phyloP scores from a whole-genome alignment of 2,888 invertebrate genomes.

The Acleris emargana region DNA sequence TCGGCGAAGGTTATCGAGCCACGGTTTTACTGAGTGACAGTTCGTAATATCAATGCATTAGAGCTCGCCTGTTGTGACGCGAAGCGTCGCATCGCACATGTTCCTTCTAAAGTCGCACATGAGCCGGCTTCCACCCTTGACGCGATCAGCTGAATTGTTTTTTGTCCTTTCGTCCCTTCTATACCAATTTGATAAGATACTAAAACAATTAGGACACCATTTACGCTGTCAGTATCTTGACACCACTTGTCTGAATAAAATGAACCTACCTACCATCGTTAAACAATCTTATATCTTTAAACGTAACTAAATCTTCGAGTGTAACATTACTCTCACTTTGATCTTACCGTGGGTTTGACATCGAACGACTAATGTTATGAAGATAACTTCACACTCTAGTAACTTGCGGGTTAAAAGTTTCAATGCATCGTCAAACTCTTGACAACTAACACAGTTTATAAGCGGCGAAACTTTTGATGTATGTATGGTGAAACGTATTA shows the following conservation, averaged over 20 bases:
- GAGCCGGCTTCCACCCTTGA: slow-evolving; percentile 9
- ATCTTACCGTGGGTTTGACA: slow-evolving; percentile 33
- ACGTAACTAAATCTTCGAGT: slow-evolving; percentile 26
- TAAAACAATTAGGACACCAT: slow-evolving; percentile 1
- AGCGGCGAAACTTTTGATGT: slow-evolving; percentile 32
- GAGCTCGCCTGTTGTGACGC: slow-evolving; percentile 41
- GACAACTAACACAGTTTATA: slow-evolving; percentile 31
- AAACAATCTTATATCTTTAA: slow-evolving; percentile 14
- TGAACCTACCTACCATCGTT: background rate
- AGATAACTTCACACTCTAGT: slow-evolving; percentile 35
- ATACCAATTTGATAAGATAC: background rate
- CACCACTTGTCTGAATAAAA: slow-evolving; percentile 9
- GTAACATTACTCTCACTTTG: slow-evolving; percentile 28
- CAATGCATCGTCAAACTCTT: slow-evolving; percentile 34
- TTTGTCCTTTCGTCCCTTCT: background rate
- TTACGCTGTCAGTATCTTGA: slow-evolving; percentile 11
- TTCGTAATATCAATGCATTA: slow-evolving; percentile 38
- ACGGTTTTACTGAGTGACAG: slow-evolving; percentile 55
- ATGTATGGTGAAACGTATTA: slow-evolving; percentile 13
- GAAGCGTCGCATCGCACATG: slow-evolving; percentile 39
- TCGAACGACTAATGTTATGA: slow-evolving; percentile 29
- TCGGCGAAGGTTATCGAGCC: slow-evolving; percentile 50
- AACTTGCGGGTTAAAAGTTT: slow-evolving; percentile 37
- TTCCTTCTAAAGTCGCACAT: slow-evolving; percentile 16
- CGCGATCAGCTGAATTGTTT: background rate